phyloP scores from a whole-genome alignment of 1,140 invertebrate species.

The Hormaphis cornu region DNA sequence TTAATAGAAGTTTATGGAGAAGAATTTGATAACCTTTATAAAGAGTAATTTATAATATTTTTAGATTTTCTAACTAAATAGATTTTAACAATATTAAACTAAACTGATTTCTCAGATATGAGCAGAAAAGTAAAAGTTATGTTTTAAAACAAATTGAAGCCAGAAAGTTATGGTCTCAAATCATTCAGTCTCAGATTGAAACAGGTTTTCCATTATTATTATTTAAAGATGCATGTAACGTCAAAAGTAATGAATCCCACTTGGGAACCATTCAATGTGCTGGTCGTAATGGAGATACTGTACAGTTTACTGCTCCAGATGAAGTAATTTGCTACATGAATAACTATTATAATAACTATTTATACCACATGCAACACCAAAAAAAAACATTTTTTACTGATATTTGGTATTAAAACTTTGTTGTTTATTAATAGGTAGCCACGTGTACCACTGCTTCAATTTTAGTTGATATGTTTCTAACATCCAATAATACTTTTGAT shows the following conservation, averaged over 20 bases:
- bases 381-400: too few relatives aligned
- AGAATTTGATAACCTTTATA: slow-evolving; percentile 85
- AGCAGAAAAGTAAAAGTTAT: slow-evolving; percentile 9
- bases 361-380: too few relatives aligned
- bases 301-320: slow-evolving; percentile 83
- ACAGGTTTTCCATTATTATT: slow-evolving; percentile 97
- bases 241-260: slow-evolving; percentile 97
- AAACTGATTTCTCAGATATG: slow-evolving; percentile 9
- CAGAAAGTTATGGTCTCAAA: slow-evolving; percentile 84
- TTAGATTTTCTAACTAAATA: neutral
- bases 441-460: slow-evolving; percentile 98
- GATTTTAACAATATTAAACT: neutral
- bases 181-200: slow-evolving; percentile 93
- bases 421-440: slow-evolving; percentile 53
- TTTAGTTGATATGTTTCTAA: slow-evolving; percentile 93
- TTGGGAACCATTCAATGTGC: slow-evolving; percentile 97
- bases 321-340: slow-evolving; percentile 53
- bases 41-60: slow-evolving; percentile 47
- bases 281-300: slow-evolving; percentile 97
- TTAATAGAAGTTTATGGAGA: slow-evolving; percentile 87
- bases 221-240: slow-evolving; percentile 95
- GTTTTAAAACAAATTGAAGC: slow-evolving; percentile 62
- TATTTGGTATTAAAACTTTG: neutral
- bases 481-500: slow-evolving; percentile 66
- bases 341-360: neutral